Base-by-base conservation (phyloP, 2,888 invertebrate species). In the Lycophotia porphyrea region DNA sequence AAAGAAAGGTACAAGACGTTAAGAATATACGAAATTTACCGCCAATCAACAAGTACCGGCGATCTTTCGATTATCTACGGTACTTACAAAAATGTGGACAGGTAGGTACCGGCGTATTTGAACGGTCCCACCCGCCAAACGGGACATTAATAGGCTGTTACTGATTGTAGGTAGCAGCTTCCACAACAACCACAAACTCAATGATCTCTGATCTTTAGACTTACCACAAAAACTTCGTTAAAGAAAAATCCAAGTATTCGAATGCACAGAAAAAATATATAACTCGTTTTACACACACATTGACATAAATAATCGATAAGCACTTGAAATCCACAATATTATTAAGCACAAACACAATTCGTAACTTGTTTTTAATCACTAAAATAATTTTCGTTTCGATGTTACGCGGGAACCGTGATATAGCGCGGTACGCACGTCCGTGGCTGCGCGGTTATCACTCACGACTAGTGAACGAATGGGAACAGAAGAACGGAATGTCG, bases 241-340 rank as follows among this genome's bases (percentile, higher is more conserved):
- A 89, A 92, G 92, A 93, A 95, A 94, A 93, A 93, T 94, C 95
- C 95, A 93, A 93, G 87, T 91, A 68, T 88, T 85, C 82, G 87
- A 89, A 88, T 87, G 90, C 94, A 94, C 94, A 93, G 88, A 82
- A 76, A 78, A 86, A 91, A 90, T 87, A 89, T 88, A 86, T 82
- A 94, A 93, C 92, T 90, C 74, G 92, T 93, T 93, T 92, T 90
- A 92, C 93, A 92, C 92, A 92, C 93, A 94, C 93, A 93, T 91
- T 85, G 84, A 82, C 88, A 84, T 86, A 87, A 84, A 88, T 85
- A 88, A 47, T 87, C 82, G 82, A 86, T 76, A 86, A 88, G 82
- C 91, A 90, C 91, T 89, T 87, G 85, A 85, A 85, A 88, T 90
- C 89, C 92, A 91, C 89, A 88, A 87, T 86, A 89, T 81, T 83